A percentile compares a stretch with the other conserved stretches of the same genome.
These are phyloP conservation scores for Drosophila paranaensis DNA, from an alignment of 2,888 invertebrate genomes.

Conservation along the genomic window DNA sequence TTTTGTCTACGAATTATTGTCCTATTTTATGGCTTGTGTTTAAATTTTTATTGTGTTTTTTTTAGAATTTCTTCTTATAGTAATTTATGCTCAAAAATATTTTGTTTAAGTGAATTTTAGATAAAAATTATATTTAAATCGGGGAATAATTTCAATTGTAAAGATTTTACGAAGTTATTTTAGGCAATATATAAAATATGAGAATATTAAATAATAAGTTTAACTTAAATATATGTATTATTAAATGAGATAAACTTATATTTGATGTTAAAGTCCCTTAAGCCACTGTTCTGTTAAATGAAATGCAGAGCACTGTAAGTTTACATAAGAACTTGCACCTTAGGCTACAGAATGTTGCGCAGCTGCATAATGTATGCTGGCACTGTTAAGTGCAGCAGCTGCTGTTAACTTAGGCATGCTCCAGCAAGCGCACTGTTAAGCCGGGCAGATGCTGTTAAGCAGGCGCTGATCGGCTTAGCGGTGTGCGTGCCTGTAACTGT, in stretches of 20 bases:
- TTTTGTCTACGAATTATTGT: background rate
- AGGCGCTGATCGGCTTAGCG: conserved; percentile 1
- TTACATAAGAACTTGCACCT: background rate
- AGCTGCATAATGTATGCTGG: background rate
- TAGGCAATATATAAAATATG: no score
- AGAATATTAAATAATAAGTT: no score
- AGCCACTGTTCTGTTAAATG: background rate
- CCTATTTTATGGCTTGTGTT: background rate
- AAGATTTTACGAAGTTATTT: no score
- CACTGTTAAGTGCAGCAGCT: background rate
- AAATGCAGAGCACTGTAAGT: background rate
- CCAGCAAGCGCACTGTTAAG: background rate
- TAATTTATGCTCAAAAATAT: conserved; percentile 1
- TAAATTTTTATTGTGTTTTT: conserved; percentile 1
- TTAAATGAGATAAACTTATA: no score
- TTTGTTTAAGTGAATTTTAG: background rate
- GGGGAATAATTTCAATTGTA: background rate
- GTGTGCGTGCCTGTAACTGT: background rate
- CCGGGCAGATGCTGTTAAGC: no score
- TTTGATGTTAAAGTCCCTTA: background rate
- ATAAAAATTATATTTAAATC: background rate
- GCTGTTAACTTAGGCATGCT: background rate
- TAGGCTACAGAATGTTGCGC: background rate
- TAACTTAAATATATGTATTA: no score
- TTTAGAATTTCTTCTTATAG: background rate